Conservation (phyloP, 2,113 vertebrate species). For the Rattus rattus region DNA sequence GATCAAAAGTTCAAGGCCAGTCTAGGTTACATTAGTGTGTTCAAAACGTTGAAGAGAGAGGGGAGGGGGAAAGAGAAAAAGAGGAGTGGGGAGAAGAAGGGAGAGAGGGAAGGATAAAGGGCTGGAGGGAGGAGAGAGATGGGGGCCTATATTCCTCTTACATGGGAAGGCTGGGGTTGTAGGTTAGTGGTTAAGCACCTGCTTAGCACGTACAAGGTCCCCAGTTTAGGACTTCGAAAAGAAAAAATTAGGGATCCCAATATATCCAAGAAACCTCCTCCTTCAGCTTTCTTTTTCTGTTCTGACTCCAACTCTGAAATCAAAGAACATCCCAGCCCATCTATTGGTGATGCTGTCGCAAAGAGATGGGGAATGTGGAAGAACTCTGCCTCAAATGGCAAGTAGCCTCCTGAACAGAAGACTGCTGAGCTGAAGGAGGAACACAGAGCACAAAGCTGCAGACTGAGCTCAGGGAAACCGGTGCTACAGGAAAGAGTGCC, state of each 20-base stretch:
- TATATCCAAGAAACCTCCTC: not conserved
- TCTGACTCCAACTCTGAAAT: not conserved
- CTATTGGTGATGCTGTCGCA: not conserved
- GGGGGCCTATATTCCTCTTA: not conserved
- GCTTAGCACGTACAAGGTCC: not conserved
- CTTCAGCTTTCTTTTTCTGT: not conserved
- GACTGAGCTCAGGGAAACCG: not conserved
- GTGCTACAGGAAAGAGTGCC: not conserved
- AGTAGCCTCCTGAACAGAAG: not conserved
- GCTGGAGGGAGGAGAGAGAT: not conserved
- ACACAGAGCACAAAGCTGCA: not conserved
- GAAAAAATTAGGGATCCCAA: not conserved
- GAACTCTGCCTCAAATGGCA: not conserved
- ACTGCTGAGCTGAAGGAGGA: not conserved
- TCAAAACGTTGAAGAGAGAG: not conserved
- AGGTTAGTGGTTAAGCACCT: not conserved
- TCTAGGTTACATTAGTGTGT: not conserved
- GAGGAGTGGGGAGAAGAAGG: not conserved
- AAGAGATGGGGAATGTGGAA: not conserved
- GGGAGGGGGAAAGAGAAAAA: not conserved
- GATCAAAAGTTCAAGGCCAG: not conserved
- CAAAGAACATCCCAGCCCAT: not conserved
- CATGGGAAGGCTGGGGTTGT: not conserved
- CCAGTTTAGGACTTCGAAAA: not conserved
- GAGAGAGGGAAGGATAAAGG: too few relatives aligned